Evolutionary conservation across 2,797 vertebrate species (phyloP).

Genomic region (Myripristis jacobus): DNA sequence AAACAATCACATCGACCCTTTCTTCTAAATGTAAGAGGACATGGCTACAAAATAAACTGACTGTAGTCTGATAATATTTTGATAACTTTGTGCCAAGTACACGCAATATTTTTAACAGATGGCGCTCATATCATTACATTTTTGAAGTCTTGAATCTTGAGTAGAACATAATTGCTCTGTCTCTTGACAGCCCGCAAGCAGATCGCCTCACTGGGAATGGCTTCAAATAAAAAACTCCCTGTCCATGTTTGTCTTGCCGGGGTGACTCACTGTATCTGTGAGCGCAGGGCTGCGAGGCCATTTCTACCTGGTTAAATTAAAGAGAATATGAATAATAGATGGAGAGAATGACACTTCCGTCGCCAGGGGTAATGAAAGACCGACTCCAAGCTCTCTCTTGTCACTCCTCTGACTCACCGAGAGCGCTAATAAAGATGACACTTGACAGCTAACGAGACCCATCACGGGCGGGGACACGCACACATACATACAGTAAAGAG

Average conservation of each 20-base stretch:
- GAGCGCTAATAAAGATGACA: conserved; percentile 87
- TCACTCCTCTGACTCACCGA: conserved; percentile 83
- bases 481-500: conserved; percentile 48
- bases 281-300: conserved; percentile 64
- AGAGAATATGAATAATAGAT: conserved; percentile 86
- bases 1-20: conserved; percentile 55
- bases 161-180: conserved; percentile 64
- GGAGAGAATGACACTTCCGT: conserved; percentile 82
- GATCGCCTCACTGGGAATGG: conserved; percentile 47
- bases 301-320: conserved; percentile 85
- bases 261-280: conserved; percentile 67
- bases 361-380: conserved; percentile 84
- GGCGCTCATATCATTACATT: conserved; percentile 53
- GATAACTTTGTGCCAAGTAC: conserved; percentile 38
- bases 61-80: conserved; percentile 50
- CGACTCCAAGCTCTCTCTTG: conserved; percentile 80
- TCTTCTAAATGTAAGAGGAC: background rate
- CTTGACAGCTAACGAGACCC: conserved; percentile 85
- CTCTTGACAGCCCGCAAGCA: conserved; percentile 60
- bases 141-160: conserved; percentile 58
- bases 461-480: conserved; percentile 64
- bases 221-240: conserved; percentile 49
- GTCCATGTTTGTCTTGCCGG: conserved; percentile 67
- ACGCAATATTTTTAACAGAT: conserved; percentile 60
- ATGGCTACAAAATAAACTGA: conserved; percentile 44